Evolutionary conservation across 2,888 invertebrate genomes (phyloP).

Genomic region (Ormyrus labotus): DNA sequence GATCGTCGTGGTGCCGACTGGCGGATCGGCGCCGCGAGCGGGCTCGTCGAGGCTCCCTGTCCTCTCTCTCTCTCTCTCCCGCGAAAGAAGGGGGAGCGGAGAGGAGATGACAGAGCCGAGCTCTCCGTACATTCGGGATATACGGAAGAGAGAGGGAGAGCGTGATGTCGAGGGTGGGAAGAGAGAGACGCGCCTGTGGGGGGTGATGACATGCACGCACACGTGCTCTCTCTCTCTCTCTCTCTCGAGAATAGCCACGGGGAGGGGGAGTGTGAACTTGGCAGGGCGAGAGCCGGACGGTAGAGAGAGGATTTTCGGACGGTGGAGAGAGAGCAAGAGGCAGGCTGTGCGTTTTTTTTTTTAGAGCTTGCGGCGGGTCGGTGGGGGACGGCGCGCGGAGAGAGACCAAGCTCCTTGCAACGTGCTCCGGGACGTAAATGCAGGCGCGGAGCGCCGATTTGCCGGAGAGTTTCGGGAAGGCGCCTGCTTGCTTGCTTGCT

Average conservation of each 20-base stretch:
- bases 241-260: not conserved
- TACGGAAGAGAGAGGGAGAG: slow-evolving; percentile 10
- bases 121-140: too few relatives aligned
- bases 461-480: too few relatives aligned
- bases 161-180: slow-evolving; percentile 16
- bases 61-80: slow-evolving; percentile 15
- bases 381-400: slow-evolving; percentile 27
- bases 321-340: slow-evolving; percentile 56
- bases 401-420: too few relatives aligned
- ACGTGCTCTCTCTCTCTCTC: not conserved
- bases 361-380: slow-evolving; percentile 57
- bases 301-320: too few relatives aligned
- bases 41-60: not conserved
- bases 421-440: too few relatives aligned
- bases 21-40: slow-evolving; percentile 34
- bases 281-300: slow-evolving; percentile 24
- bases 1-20: slow-evolving; percentile 34
- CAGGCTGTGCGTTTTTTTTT: slow-evolving; percentile 58
- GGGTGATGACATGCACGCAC: slow-evolving; percentile 48
- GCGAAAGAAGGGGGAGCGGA: slow-evolving; percentile 14
- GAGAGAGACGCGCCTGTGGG: slow-evolving; percentile 31
- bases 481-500: too few relatives aligned
- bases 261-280: slow-evolving; percentile 39
- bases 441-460: too few relatives aligned
- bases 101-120: not conserved